A percentile compares a stretch with the other conserved stretches of the same genome.
Evolutionary conservation across 2,888 invertebrate genomes (phyloP).

Genomic region (Steinernema carpocapsae): DNA sequence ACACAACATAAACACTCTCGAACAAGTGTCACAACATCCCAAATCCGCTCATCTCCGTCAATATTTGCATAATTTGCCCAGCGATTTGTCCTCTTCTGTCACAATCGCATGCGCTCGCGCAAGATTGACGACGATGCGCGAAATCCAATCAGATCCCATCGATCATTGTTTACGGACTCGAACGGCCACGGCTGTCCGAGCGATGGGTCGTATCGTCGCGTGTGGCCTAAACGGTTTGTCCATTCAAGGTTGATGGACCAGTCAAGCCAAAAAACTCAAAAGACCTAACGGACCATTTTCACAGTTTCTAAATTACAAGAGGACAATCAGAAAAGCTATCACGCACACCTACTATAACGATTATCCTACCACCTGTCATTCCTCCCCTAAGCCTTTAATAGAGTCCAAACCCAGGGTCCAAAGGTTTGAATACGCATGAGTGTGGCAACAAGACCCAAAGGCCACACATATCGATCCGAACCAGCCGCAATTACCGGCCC

Average conservation of each 20-base stretch:
- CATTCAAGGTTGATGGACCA: neutral
- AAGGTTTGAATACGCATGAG: neutral
- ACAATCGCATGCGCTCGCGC: conserved; percentile 6
- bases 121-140: conserved; percentile 24
- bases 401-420: neutral
- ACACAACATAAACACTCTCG: neutral
- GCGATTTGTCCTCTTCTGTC: conserved; percentile 24
- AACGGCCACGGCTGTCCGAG: neutral
- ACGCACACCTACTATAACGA: no score
- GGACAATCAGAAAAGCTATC: no score
- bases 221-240: neutral
- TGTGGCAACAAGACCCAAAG: conserved; percentile 1
- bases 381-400: neutral
- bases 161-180: conserved; percentile 34
- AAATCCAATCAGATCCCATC: conserved; percentile 30
- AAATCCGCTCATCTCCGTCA: conserved; percentile 2
- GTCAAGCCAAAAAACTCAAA: neutral
- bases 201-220: conserved; percentile 18
- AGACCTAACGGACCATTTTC: no score
- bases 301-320: no score
- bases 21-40: conserved; percentile 13
- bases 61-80: conserved; percentile 34
- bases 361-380: neutral
- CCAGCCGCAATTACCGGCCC: conserved; percentile 24
- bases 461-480: conserved; percentile 10